Percentiles rank a stretch among this genome's conserved stretches.
Conservation (phyloP, 1,140 invertebrate genomes). For the Telenomus remus region DNA sequence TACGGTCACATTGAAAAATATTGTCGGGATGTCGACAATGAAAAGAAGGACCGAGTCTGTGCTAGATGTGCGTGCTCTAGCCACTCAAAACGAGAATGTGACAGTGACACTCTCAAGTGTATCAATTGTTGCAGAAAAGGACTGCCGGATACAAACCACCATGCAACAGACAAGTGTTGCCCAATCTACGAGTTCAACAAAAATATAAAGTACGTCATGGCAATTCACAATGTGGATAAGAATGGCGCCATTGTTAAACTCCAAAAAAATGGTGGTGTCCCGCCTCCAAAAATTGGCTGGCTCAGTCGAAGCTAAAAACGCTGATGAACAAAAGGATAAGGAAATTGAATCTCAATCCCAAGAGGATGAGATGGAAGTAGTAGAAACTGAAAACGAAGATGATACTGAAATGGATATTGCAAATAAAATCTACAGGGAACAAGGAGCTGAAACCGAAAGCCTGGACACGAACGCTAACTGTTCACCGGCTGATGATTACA, state of each 20-base stretch:
- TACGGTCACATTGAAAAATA: constrained; percentile 15
- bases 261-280: constrained; percentile 14
- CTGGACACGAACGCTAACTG: too few species aligned
- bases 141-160: background rate
- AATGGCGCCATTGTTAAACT: too few species aligned
- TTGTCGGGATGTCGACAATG: constrained; percentile 2
- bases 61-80: background rate
- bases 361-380: too few species aligned
- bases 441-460: too few species aligned
- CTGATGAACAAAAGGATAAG: too few species aligned
- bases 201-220: constrained; percentile 15
- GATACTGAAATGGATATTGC: too few species aligned
- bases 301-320: too few species aligned
- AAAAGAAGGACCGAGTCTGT: background rate
- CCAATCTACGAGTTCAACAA: constrained; percentile 3
- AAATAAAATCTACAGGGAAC: too few species aligned
- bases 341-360: too few species aligned
- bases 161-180: background rate
- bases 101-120: background rate
- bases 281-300: constrained; percentile 8
- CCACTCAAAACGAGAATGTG: background rate
- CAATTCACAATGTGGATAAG: constrained; percentile 2
- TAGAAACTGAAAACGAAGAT: too few species aligned
- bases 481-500: too few species aligned
- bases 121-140: constrained; percentile 9